These are phyloP conservation scores for Zygothrica quintamaculata DNA, from an alignment of 2,888 invertebrate genomes.

Conservation along the genomic window DNA sequence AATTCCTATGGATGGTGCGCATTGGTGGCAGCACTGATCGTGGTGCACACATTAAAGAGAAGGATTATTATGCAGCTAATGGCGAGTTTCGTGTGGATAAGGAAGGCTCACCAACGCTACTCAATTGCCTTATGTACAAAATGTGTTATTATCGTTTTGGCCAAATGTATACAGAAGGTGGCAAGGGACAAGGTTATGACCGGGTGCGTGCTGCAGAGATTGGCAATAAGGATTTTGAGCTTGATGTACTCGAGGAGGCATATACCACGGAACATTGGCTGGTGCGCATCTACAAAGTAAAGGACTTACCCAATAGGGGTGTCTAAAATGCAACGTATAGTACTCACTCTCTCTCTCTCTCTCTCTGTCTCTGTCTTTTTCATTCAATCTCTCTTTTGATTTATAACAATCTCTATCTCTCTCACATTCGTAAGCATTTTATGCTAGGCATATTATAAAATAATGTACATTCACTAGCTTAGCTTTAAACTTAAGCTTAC, in stretches of 20 bases:
- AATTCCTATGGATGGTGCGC: conserved; percentile 99
- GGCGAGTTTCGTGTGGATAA: conserved; percentile 99
- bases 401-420: background rate
- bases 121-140: conserved; percentile 99
- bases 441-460: background rate
- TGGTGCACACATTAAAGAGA: conserved; percentile 97
- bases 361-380: conserved; percentile 1
- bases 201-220: conserved; percentile 98
- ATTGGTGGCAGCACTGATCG: conserved; percentile 98
- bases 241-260: conserved; percentile 99
- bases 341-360: background rate
- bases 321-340: conserved; percentile 85
- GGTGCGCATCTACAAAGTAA: conserved; percentile 98
- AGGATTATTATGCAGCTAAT: conserved; percentile 97
- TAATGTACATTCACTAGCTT: background rate
- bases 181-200: conserved; percentile 98
- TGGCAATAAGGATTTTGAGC: conserved; percentile 98
- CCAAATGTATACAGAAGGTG: conserved; percentile 96
- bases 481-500: conserved; percentile 9
- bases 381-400: background rate
- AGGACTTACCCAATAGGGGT: conserved; percentile 95
- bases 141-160: conserved; percentile 99
- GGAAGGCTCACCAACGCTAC: conserved; percentile 94
- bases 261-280: conserved; percentile 99
- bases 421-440: conserved; percentile 1